phyloP scores from a whole-genome alignment of 64 coral and sea anemone genomes.

The Exaiptasia diaphana region DNA sequence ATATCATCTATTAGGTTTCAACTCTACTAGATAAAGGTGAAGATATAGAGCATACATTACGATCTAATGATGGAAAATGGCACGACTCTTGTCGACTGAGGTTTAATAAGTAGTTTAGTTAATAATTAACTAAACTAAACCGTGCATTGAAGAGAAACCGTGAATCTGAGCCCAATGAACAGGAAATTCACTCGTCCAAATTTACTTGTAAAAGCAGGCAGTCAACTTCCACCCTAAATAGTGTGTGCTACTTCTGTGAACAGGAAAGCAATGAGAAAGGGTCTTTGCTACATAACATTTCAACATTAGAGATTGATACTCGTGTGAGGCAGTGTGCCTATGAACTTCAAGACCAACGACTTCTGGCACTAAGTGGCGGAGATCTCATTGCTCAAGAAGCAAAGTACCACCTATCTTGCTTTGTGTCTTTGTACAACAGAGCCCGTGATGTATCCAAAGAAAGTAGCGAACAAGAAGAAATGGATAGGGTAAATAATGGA shows the following conservation, averaged over 20 bases:
- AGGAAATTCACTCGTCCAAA: not conserved
- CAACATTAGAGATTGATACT: slow-evolving; percentile 30
- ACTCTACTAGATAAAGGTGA: slow-evolving; percentile 33
- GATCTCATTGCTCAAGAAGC: slow-evolving; percentile 38
- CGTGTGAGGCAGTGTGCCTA: slow-evolving; percentile 35
- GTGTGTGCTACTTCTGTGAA: slow-evolving; percentile 46
- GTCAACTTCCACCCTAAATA: not conserved
- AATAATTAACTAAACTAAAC: slow-evolving; percentile 42
- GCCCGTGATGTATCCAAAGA: not conserved
- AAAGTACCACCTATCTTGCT: not conserved
- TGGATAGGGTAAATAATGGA: slow-evolving; percentile 22
- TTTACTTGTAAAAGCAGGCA: slow-evolving; percentile 12
- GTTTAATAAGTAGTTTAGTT: no score
- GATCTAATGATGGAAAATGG: slow-evolving; percentile 19
- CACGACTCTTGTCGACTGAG: slow-evolving; percentile 52
- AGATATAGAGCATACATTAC: not conserved
- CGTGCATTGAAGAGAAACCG: slow-evolving; percentile 34
- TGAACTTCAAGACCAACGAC: slow-evolving; percentile 4
- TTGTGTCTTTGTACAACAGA: slow-evolving; percentile 54
- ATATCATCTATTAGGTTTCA: no score
- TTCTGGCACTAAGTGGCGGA: slow-evolving; percentile 31
- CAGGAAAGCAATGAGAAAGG: not conserved
- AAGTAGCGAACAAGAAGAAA: not conserved
- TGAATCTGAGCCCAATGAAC: not conserved
- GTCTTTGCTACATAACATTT: slow-evolving; percentile 21